phyloP scores from a whole-genome alignment of 2,888 invertebrate genomes.

The Koerneria pararmatus region DNA sequence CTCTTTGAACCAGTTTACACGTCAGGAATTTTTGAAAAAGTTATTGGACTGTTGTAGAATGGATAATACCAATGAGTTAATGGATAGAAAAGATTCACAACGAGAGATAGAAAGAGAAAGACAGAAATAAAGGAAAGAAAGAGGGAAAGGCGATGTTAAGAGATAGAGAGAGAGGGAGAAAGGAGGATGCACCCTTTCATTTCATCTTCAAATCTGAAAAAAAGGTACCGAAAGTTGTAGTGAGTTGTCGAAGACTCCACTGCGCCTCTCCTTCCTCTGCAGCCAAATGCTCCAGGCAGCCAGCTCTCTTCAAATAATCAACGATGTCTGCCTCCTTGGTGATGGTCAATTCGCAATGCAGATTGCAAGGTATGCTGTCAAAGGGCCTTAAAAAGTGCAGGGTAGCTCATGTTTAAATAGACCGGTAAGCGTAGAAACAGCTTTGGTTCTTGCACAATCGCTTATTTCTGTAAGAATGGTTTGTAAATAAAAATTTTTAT shows the following conservation, averaged over 20 bases:
- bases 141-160: not conserved
- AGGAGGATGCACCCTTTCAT: not conserved
- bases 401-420: too few relatives aligned
- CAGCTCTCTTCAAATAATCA: constrained; percentile 17
- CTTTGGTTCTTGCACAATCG: too few relatives aligned
- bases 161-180: not conserved
- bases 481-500: too few relatives aligned
- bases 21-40: too few relatives aligned
- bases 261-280: constrained; percentile 2
- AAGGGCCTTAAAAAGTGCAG: too few relatives aligned
- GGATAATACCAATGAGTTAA: too few relatives aligned
- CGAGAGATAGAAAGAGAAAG: not conserved
- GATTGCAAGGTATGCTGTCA: too few relatives aligned
- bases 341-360: too few relatives aligned
- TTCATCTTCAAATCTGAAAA: not conserved
- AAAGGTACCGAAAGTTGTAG: not conserved
- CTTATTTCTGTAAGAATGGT: too few relatives aligned
- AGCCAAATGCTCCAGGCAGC: constrained; percentile 2
- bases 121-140: not conserved
- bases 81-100: constrained; percentile 11
- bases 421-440: too few relatives aligned
- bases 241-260: not conserved
- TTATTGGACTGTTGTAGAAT: too few relatives aligned
- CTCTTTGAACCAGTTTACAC: too few relatives aligned
- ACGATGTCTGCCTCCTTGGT: constrained; percentile 18